Percentiles rank a stretch among this genome's conserved stretches.
These are phyloP conservation scores for Hucho hucho DNA, from an alignment of 2,113 vertebrate genomes.

Conservation along the genomic window DNA sequence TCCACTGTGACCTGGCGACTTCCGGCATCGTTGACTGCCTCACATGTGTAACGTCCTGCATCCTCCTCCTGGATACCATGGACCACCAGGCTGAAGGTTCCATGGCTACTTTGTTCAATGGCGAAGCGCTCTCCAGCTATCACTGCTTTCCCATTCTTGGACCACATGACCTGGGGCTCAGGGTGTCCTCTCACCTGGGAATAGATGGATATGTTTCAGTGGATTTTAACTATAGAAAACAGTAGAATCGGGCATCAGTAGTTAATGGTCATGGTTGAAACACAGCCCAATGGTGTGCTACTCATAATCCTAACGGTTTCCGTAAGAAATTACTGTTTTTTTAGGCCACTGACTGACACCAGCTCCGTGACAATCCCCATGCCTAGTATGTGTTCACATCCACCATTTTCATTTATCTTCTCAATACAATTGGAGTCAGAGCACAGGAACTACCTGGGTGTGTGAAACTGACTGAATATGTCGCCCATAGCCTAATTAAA, in stretches of 20 bases:
- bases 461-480: background rate
- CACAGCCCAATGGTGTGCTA: no score
- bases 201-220: background rate
- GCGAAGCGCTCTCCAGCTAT: slow-evolving; percentile 69
- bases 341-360: no score
- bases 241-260: no score
- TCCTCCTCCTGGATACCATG: slow-evolving; percentile 75
- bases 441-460: no score
- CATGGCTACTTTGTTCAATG: slow-evolving; percentile 72
- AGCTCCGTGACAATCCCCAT: no score
- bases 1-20: slow-evolving; percentile 87
- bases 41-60: slow-evolving; percentile 86
- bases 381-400: no score
- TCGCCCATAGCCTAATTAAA: slow-evolving; percentile 25
- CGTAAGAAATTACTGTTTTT: no score
- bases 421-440: no score
- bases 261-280: no score
- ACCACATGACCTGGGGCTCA: slow-evolving; percentile 87
- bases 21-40: slow-evolving; percentile 82
- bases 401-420: no score
- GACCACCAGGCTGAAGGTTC: slow-evolving; percentile 84
- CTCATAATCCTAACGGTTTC: no score
- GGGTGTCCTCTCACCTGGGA: slow-evolving; percentile 86
- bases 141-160: slow-evolving; percentile 80
- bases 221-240: no score